Conservation (phyloP, 2,797 vertebrate species). For the Synanceia verrucosa region DNA sequence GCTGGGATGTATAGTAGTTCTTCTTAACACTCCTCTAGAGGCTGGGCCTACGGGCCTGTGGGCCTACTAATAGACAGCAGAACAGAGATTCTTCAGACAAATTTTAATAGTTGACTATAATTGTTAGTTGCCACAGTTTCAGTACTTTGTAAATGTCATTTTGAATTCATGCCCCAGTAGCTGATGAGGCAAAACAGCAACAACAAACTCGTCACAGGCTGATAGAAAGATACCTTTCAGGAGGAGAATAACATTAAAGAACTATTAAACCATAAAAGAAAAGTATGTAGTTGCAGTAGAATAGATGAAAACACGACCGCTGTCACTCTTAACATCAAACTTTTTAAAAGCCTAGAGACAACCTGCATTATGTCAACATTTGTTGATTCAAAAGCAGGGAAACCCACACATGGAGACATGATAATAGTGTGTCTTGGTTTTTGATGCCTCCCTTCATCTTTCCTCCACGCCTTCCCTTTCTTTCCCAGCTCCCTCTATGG, state of each 20-base stretch:
- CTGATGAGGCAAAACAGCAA: not conserved
- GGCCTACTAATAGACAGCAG: not conserved
- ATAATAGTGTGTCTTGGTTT: conserved; percentile 14
- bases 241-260: not conserved
- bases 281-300: not conserved
- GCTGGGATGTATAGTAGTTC: not conserved
- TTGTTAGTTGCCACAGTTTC: not conserved
- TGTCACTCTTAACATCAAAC: not conserved
- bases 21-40: not conserved
- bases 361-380: not conserved
- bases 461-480: not conserved
- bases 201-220: not conserved
- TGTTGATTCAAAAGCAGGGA: conserved; percentile 11
- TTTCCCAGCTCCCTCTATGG: not conserved
- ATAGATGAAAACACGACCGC: not conserved
- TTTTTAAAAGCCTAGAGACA: conserved; percentile 7
- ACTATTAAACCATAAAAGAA: not conserved
- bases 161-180: not conserved
- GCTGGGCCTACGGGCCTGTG: too few relatives aligned
- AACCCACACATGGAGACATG: not conserved
- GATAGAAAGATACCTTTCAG: not conserved
- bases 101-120: not conserved
- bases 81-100: not conserved
- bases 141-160: not conserved
- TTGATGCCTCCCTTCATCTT: conserved; percentile 1